These are phyloP conservation scores for Darevskia mixta DNA, from an alignment of 2,797 vertebrate genomes.

Conservation along the genomic window DNA sequence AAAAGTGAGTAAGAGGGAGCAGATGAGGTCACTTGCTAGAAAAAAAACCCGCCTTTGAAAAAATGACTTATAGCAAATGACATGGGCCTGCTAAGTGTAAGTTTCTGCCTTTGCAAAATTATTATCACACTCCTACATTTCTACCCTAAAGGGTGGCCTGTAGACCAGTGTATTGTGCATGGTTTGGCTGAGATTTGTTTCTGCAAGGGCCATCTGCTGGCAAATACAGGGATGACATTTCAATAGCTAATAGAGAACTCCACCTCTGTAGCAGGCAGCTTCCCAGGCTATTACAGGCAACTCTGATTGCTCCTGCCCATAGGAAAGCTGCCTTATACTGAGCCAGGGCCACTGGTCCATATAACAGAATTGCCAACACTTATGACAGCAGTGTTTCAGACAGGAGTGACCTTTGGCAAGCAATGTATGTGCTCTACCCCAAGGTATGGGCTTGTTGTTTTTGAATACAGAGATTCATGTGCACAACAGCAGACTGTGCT, in stretches of 20 bases:
- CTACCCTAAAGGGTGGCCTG: slow-evolving; percentile 18
- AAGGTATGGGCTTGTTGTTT: background rate
- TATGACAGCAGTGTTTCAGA: background rate
- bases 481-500: background rate
- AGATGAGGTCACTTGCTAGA: slow-evolving; percentile 36
- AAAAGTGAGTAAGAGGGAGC: background rate
- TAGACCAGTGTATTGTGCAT: slow-evolving; percentile 27
- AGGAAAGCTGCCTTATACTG: background rate
- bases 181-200: background rate
- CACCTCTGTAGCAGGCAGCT: slow-evolving; percentile 12
- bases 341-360: background rate
- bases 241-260: background rate
- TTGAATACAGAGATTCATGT: background rate
- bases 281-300: background rate
- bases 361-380: background rate
- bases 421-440: no score
- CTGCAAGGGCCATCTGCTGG: slow-evolving; percentile 26
- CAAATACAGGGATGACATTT: background rate
- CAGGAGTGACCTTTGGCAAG: background rate
- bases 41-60: slow-evolving; percentile 6
- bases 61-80: slow-evolving; percentile 29
- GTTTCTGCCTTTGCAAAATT: slow-evolving; percentile 35
- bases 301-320: background rate
- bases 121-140: slow-evolving; percentile 15
- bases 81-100: slow-evolving; percentile 2